Evolutionary conservation across 2,888 invertebrate species (phyloP).

Genomic region (Entomobrya proxima): DNA sequence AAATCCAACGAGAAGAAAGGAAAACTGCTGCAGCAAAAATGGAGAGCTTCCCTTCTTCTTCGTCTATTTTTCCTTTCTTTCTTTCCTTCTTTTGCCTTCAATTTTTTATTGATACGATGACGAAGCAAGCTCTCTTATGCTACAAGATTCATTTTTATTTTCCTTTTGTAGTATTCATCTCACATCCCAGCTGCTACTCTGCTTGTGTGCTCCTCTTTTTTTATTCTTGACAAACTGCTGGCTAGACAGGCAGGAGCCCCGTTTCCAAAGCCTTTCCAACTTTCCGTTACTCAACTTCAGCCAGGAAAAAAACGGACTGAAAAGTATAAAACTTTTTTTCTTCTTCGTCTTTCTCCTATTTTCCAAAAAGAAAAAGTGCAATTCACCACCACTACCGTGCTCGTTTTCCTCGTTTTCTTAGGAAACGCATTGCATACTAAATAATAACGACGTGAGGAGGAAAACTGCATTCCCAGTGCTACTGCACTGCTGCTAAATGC

Average conservation of each 20-base stretch:
- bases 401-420: constrained; percentile 14
- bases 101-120: constrained; percentile 25
- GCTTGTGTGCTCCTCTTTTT: not conserved
- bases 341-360: not conserved
- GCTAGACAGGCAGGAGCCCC: not conserved
- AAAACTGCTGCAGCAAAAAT: not conserved
- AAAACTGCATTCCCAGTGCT: not conserved
- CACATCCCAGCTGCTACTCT: constrained; percentile 20
- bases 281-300: not conserved
- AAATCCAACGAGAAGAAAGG: not conserved
- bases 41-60: not conserved
- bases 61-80: not conserved
- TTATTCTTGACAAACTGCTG: not conserved
- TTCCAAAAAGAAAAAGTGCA: not conserved
- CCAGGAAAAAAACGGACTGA: not conserved
- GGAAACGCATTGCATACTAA: constrained; percentile 48
- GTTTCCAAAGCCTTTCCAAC: not conserved
- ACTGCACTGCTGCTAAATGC: no score
- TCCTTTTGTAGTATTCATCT: not conserved
- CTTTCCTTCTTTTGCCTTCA: not conserved
- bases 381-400: not conserved
- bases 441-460: constrained; percentile 11
- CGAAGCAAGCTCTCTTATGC: not conserved
- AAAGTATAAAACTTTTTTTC: constrained; percentile 32
- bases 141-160: not conserved